phyloP scores from a whole-genome alignment of 2,888 invertebrate genomes.

The Scaptomyza caliginosa region DNA sequence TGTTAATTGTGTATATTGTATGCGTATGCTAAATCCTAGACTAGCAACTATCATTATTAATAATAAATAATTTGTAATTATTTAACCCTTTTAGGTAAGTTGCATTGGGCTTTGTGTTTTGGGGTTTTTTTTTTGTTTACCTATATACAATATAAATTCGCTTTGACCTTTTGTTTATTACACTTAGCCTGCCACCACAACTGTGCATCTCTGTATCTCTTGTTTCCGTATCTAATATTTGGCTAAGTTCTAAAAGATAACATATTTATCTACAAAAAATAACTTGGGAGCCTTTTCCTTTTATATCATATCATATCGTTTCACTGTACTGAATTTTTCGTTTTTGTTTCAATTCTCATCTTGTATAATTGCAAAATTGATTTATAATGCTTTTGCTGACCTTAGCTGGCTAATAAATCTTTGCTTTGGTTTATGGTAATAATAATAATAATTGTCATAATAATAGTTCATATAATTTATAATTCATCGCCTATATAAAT shows the following conservation, averaged over 20 bases:
- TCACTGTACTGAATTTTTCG: conserved; percentile 21
- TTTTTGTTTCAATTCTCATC: conserved; percentile 18
- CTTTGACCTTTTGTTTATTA: conserved; percentile 64
- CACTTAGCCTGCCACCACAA: conserved; percentile 48
- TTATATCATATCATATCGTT: conserved; percentile 11
- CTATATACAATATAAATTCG: conserved; percentile 79
- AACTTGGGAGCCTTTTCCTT: conserved; percentile 51
- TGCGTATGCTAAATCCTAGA: conserved; percentile 55
- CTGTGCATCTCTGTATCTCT: conserved; percentile 31
- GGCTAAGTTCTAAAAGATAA: conserved; percentile 78
- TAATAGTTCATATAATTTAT: conserved; percentile 57
- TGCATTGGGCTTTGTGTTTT: conserved; percentile 49
- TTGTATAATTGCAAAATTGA: conserved; percentile 66
- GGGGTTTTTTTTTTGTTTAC: conserved; percentile 12
- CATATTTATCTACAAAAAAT: conserved; percentile 80
- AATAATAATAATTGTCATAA: conserved; percentile 74
- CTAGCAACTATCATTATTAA: conserved; percentile 67
- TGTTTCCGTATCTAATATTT: conserved; percentile 70
- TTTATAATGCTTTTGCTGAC: conserved; percentile 48
- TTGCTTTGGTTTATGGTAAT: conserved; percentile 59
- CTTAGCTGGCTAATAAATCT: conserved; percentile 65
- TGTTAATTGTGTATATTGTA: conserved; percentile 17
- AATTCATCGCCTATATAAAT: conserved; percentile 66
- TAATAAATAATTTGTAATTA: conserved; percentile 61
- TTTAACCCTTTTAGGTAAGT: conserved; percentile 46